Evolutionary conservation across 2,888 invertebrate species (phyloP).

Genomic region (Odontocerum albicorne): DNA sequence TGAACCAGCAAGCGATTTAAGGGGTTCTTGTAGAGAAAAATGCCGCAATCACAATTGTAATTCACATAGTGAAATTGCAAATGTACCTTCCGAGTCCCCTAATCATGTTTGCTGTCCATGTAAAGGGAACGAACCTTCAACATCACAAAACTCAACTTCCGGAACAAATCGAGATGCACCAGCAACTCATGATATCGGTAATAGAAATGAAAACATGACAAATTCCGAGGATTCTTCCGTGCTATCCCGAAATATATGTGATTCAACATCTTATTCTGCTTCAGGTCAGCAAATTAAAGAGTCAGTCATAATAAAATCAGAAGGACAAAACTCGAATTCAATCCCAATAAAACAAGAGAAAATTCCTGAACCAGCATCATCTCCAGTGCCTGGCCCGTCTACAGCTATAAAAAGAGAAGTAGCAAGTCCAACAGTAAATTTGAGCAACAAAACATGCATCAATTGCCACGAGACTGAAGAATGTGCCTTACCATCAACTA

Average conservation of each 20-base stretch:
- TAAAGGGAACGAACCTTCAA: background rate
- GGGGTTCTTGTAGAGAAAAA: slow-evolving; percentile 33
- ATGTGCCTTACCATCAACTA: slow-evolving; percentile 6
- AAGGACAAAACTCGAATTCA: background rate
- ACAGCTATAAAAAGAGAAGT: slow-evolving; percentile 9
- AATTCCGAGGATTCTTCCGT: too few relatives aligned
- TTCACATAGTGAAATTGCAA: background rate
- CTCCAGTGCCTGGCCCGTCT: background rate
- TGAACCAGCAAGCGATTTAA: slow-evolving; percentile 4
- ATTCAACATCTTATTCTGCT: too few relatives aligned
- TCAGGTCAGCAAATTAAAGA: too few relatives aligned
- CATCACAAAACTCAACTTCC: background rate
- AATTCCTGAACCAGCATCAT: background rate
- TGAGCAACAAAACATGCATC: slow-evolving; percentile 3
- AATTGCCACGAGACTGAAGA: slow-evolving; percentile 14
- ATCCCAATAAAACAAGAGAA: background rate
- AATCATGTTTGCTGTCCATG: slow-evolving; percentile 3
- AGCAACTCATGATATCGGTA: too few relatives aligned
- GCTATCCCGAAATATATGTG: too few relatives aligned
- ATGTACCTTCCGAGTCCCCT: background rate
- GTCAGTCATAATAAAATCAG: background rate
- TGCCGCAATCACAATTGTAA: too few relatives aligned
- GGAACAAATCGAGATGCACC: slow-evolving; percentile 1
- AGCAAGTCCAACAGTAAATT: background rate
- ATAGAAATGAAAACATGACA: too few relatives aligned